These are phyloP conservation scores for Drosophila repleta DNA, from an alignment of 1,140 invertebrate genomes.

Conservation along the genomic window DNA sequence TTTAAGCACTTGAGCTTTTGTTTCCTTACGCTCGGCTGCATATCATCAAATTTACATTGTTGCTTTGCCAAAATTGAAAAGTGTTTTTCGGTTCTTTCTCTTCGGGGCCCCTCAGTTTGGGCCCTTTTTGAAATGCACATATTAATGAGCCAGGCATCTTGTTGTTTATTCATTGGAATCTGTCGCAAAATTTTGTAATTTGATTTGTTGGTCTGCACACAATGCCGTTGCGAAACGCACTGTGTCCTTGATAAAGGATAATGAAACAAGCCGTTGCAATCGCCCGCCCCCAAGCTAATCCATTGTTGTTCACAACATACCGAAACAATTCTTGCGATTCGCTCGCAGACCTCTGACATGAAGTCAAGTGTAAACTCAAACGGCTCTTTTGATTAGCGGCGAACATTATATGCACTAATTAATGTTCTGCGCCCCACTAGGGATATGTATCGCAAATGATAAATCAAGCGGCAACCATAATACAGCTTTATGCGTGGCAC, in stretches of 20 bases:
- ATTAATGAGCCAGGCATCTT: constrained; percentile 13
- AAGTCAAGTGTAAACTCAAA: constrained; percentile 13
- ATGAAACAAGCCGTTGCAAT: background rate
- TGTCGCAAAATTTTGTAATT: background rate
- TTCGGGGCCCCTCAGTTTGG: background rate
- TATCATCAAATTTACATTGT: constrained; percentile 20
- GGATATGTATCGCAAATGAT: constrained; percentile 11
- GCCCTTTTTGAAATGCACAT: constrained; percentile 12
- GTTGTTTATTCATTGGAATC: constrained; percentile 22
- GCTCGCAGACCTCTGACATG: constrained; percentile 3
- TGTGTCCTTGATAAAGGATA: constrained; percentile 1
- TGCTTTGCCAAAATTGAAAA: constrained; percentile 16
- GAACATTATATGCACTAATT: constrained; percentile 18
- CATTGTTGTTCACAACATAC: background rate
- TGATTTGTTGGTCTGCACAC: background rate
- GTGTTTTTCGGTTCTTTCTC: constrained; percentile 9
- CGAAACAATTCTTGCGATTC: background rate
- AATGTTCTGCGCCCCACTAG: background rate
- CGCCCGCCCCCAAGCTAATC: background rate
- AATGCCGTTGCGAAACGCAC: background rate
- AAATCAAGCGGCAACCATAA: constrained; percentile 18
- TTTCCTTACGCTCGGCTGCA: constrained; percentile 8
- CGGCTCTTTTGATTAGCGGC: constrained; percentile 18
- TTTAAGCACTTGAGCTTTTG: background rate
- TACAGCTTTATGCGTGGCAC: constrained; percentile 1